These are phyloP conservation scores for Lophotriccus pileatus DNA, from an alignment of 2,797 vertebrate genomes.

Conservation along the genomic window DNA sequence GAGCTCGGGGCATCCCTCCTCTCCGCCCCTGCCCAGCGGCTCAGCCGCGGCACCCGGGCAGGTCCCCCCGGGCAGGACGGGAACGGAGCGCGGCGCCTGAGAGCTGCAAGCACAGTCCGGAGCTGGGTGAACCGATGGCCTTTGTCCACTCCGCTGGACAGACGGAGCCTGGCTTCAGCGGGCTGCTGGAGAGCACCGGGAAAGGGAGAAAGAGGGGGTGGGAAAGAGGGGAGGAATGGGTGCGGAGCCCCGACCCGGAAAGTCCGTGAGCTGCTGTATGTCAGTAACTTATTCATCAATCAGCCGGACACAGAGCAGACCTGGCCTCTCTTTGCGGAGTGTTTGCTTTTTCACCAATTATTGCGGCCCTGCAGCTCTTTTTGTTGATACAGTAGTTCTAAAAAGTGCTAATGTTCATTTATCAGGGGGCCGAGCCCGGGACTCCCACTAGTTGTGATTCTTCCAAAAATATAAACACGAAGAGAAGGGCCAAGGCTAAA, in stretches of 20 bases:
- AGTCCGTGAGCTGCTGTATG: constrained; percentile 58
- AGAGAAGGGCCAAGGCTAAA: constrained; percentile 85
- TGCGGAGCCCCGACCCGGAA: constrained; percentile 58
- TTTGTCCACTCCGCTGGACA: background rate
- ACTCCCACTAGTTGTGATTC: constrained; percentile 88
- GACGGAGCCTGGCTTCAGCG: background rate
- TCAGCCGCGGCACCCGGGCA: background rate
- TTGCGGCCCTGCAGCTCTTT: constrained; percentile 82
- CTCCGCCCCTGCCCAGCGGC: background rate
- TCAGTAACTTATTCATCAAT: constrained; percentile 78
- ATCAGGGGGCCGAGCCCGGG: constrained; percentile 84
- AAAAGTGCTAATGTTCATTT: constrained; percentile 94
- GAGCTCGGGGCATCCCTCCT: background rate
- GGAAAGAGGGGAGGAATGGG: background rate
- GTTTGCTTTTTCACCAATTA: constrained; percentile 98
- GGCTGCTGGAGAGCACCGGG: background rate
- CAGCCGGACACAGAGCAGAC: constrained; percentile 84
- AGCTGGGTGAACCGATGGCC: background rate
- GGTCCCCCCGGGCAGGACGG: background rate
- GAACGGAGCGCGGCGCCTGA: background rate
- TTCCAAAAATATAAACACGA: constrained; percentile 96
- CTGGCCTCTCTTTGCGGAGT: constrained; percentile 74
- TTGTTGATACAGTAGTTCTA: constrained; percentile 92
- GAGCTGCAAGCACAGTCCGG: background rate
- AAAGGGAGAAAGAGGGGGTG: background rate